These are phyloP conservation scores for Myzus persicae DNA, from an alignment of 1,140 invertebrate species.

Conservation along the genomic window DNA sequence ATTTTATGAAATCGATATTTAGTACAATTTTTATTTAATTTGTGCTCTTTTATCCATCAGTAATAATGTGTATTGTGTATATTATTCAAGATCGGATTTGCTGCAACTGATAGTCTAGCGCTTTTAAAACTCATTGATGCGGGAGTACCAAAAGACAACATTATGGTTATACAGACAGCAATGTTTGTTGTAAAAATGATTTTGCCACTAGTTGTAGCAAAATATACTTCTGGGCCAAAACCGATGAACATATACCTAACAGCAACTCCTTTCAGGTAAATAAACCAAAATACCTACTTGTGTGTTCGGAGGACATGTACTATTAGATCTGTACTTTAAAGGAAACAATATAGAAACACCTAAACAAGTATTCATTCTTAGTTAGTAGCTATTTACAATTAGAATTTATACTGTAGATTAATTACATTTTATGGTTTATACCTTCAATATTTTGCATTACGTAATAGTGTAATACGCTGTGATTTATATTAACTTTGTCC, in stretches of 20 bases:
- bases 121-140: constrained; percentile 93
- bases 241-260: constrained; percentile 73
- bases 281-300: neutral
- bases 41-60: too few relatives aligned
- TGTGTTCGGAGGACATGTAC: too few relatives aligned
- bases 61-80: constrained; percentile 59
- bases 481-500: too few relatives aligned
- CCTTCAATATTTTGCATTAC: too few relatives aligned
- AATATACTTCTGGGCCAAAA: constrained; percentile 85
- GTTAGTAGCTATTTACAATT: too few relatives aligned
- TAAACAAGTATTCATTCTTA: too few relatives aligned
- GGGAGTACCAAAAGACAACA: constrained; percentile 93
- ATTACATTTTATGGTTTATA: too few relatives aligned
- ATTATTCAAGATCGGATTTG: constrained; percentile 84
- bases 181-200: constrained; percentile 94
- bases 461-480: too few relatives aligned
- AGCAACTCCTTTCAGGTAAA: neutral
- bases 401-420: too few relatives aligned
- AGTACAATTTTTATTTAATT: neutral
- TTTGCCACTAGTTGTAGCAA: constrained; percentile 86
- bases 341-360: too few relatives aligned
- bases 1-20: too few relatives aligned
- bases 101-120: constrained; percentile 92
- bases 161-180: constrained; percentile 90
- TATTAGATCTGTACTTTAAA: too few relatives aligned